A percentile compares a stretch with the other conserved stretches of the same genome.
Evolutionary conservation across 1,140 invertebrate genomes (phyloP).

Genomic region (Stenopsyche tienmushanensis): DNA sequence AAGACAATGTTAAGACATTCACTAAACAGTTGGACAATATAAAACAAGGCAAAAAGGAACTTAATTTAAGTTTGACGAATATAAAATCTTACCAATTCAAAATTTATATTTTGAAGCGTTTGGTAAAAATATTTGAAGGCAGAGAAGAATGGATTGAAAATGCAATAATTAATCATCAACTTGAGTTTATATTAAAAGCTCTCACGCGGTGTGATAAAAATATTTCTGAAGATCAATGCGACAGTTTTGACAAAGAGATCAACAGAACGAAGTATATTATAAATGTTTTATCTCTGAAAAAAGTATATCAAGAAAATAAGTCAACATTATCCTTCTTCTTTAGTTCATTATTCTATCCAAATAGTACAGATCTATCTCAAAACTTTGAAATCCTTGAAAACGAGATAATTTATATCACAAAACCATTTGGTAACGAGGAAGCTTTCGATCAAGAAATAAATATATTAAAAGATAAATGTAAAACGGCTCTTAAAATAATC

Average conservation of each 20-base stretch:
- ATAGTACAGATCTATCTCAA: not conserved
- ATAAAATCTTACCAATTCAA: conserved; percentile 44
- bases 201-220: conserved; percentile 43
- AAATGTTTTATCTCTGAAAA: too few relatives aligned
- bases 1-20: conserved; percentile 1
- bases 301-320: too few relatives aligned
- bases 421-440: conserved; percentile 8
- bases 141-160: conserved; percentile 25
- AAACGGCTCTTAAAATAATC: too few relatives aligned
- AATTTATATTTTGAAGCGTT: conserved; percentile 43
- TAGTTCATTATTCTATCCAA: not conserved
- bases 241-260: conserved; percentile 47
- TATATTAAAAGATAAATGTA: conserved; percentile 44
- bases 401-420: not conserved
- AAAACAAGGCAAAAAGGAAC: not conserved
- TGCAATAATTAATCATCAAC: conserved; percentile 29
- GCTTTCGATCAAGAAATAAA: not conserved
- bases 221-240: conserved; percentile 48
- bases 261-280: conserved; percentile 43
- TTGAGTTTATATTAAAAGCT: conserved; percentile 43
- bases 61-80: conserved; percentile 18
- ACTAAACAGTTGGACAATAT: not conserved
- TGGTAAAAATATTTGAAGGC: conserved; percentile 43
- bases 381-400: not conserved
- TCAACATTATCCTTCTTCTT: not conserved